These are phyloP conservation scores for Apotomis capreana DNA, from an alignment of 2,888 invertebrate species.

Conservation along the genomic window DNA sequence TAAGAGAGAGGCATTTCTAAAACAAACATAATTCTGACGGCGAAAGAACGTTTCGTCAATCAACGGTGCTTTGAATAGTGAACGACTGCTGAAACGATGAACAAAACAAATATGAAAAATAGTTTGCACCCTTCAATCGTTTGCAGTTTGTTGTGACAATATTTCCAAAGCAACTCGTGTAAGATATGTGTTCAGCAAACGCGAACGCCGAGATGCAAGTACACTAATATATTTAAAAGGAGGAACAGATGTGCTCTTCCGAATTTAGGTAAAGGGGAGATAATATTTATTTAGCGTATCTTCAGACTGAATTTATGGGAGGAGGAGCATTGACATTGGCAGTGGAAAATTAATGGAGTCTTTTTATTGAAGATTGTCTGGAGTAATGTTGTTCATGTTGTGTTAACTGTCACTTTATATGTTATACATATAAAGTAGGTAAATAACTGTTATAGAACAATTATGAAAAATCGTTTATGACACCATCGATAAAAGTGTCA, in stretches of 20 bases:
- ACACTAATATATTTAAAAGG: constrained; percentile 60
- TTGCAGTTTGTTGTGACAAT: constrained; percentile 9
- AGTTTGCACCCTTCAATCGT: constrained; percentile 9
- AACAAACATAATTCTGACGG: not conserved
- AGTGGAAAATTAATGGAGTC: constrained; percentile 16
- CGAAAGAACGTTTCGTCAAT: not conserved
- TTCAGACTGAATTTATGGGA: constrained; percentile 52
- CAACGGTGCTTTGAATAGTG: not conserved
- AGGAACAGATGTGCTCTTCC: constrained; percentile 62
- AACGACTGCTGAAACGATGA: not conserved
- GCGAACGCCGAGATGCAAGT: constrained; percentile 48
- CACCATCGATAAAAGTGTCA: too few species aligned
- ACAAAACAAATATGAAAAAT: constrained; percentile 11
- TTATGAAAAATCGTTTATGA: too few species aligned
- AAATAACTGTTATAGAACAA: too few species aligned
- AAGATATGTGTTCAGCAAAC: not conserved
- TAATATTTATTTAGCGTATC: constrained; percentile 60
- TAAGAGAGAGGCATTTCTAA: not conserved
- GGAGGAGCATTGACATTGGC: constrained; percentile 13
- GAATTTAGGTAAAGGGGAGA: constrained; percentile 50
- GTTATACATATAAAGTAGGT: too few species aligned
- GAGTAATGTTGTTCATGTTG: constrained; percentile 1
- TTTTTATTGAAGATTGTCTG: constrained; percentile 15
- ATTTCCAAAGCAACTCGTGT: constrained; percentile 1
- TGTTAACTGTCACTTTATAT: too few species aligned